Base-by-base conservation (phyloP, 2,888 invertebrate species). In the Erebia ligea region DNA sequence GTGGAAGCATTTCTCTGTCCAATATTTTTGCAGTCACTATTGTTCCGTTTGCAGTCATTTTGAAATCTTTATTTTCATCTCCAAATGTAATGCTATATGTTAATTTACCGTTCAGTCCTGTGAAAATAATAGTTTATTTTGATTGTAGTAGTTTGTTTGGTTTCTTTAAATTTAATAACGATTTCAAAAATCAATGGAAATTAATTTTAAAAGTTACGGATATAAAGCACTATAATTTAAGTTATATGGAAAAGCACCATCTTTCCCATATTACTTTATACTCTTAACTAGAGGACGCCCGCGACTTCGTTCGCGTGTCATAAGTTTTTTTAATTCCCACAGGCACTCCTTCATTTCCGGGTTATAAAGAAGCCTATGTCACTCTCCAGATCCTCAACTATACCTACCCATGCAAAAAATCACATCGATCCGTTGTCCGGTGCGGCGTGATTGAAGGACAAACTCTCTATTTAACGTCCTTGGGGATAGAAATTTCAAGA, bases 31-130 rank as follows among this genome's bases (percentile, higher is more conserved):
- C 94, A 5, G 98, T 98, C 84, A 94, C 95, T 76, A 99, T 96
- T 17, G 97, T 97, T 63, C 99, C 99, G 86, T 98, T 98, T 73
- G 95, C 88, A 25, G 95, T 94, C 80, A 99, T 97, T 74, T 92
- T 94, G 86, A 99, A 99, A 84, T 97, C 97, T 50, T 94, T 94
- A 67, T 95, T 94, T 64, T 97, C 97, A 86, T 98, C 97, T 63
- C 98, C 98, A 57, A 96, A 95, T 61, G 95, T 95, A 79, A 99
- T 97, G 76, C 95, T 95, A 92, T 98, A 99, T 57, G 94, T 92
- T 67, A 99, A 95, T 81, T 95, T 95, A 15, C 98, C 98, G 92
- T 98, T 98, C 79, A 96, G 94, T 74, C 97, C 98, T 98, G 94
- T 9, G 90, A 86, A 81, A 45, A 21, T 58, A 57, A 56, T 19